Percentiles rank a stretch among this genome's conserved stretches.
Conservation (phyloP, 2,113 vertebrate genomes). For the Prietella phreatophila region DNA sequence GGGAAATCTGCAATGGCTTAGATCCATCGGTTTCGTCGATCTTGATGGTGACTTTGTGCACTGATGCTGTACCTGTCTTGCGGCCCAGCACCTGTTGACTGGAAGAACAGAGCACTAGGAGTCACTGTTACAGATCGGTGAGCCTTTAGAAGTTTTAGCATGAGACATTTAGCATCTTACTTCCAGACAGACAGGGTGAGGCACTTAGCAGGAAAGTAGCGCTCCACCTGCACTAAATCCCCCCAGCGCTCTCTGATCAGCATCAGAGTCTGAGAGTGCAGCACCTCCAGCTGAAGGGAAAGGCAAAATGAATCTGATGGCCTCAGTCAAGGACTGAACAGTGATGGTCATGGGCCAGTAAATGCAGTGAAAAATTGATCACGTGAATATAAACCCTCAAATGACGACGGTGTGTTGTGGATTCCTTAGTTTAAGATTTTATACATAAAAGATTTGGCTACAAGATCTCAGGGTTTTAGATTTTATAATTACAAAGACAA, state of each 20-base stretch:
- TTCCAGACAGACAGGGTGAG: slow-evolving; percentile 96
- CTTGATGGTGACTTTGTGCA: slow-evolving; percentile 96
- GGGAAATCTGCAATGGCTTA: slow-evolving; percentile 96
- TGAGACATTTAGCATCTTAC: slow-evolving; percentile 72
- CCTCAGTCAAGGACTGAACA: slow-evolving; percentile 72
- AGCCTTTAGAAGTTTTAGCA: not conserved
- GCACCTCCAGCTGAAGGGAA: slow-evolving; percentile 94
- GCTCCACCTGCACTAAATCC: slow-evolving; percentile 97
- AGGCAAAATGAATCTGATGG: slow-evolving; percentile 93
- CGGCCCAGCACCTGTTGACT: slow-evolving; percentile 96
- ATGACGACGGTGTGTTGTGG: not conserved
- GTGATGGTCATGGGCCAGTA: not conserved
- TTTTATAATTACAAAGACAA: too few relatives aligned
- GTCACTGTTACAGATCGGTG: not conserved
- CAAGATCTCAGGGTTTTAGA: not conserved
- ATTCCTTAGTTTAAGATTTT: not conserved
- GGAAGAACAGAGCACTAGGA: slow-evolving; percentile 42
- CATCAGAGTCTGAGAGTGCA: slow-evolving; percentile 96
- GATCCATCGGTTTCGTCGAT: slow-evolving; percentile 94
- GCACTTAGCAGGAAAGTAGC: slow-evolving; percentile 91
- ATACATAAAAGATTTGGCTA: not conserved
- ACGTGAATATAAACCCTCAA: not conserved
- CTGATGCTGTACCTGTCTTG: slow-evolving; percentile 90
- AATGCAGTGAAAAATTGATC: not conserved
- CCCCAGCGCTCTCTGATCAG: slow-evolving; percentile 96